Base-by-base conservation (phyloP, 2,113 vertebrate species). In the Tetrao urogallus region DNA sequence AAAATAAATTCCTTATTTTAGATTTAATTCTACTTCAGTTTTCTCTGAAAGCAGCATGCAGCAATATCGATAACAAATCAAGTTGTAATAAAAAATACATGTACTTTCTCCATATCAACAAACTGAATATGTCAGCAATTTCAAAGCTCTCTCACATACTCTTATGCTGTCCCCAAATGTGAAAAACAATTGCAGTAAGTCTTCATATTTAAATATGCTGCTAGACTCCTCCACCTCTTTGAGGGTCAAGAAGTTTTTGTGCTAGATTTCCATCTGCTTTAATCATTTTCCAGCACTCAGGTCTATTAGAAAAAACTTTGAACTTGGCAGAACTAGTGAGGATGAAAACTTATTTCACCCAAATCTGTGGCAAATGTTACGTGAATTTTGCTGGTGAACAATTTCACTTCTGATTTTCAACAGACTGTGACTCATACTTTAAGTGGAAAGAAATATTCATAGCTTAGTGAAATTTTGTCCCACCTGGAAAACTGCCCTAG, bases 1-100 rank as follows among this genome's bases (percentile, higher is more conserved):
- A 79, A 92, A 95, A 84, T 77, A 83, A 85, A 86, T 89, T 89
- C 19, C 83, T 86, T 86, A 86, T 78, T 93, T 92, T 78, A 78
- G 11, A 72, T 95, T 60, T 87, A 73, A 74, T 89, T 94, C 18
- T 89, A 20, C 13, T 86, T 92, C 36, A 56, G 4, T 50, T 83
- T 94, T 73, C 34, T 71, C 61, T 87, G 57, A 93, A 89, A 74
- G 40, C 14, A 56, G 34, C 63, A 81, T 13, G 50, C 42, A 95
- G 11, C 30, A 52, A 43, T 47, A 88, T 74, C 40, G 91, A 63
- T 88, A 92, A 57, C 56, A 84, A 86, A 90, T 77, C 22, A 81
- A 77, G 40, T 74, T 61, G 40, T 17, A 8, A 2, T 82, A 82
- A 90, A 92, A 92, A 91, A 93, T 86, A 6, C 6, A 84, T 74